Conservation (phyloP, 1,140 invertebrate species). For the Coptotermes formosanus region DNA sequence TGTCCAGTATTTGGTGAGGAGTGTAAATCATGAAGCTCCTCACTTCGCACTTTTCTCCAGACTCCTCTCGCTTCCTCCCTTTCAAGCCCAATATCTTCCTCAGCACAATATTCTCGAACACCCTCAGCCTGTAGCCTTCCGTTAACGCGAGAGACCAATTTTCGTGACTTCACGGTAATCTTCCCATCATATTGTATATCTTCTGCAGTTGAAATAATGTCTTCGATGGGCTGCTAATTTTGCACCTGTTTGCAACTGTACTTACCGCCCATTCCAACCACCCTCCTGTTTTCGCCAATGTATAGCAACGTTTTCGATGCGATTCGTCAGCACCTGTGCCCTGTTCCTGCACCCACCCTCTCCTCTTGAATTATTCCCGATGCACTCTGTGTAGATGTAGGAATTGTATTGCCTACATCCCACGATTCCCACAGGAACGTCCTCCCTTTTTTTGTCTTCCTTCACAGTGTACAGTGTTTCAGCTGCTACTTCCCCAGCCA, state of each 20-base stretch:
- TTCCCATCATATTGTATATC: too few relatives aligned
- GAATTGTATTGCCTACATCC: conserved; percentile 23
- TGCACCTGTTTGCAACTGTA: not conserved
- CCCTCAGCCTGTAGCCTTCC: too few relatives aligned
- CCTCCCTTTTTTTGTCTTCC: not conserved
- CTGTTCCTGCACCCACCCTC: not conserved
- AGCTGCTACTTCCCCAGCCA: not conserved
- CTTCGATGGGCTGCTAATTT: too few relatives aligned
- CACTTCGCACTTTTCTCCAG: too few relatives aligned
- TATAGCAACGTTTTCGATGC: conserved; percentile 5
- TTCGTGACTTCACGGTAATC: too few relatives aligned
- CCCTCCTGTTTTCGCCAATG: not conserved
- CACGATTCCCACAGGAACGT: conserved; percentile 22
- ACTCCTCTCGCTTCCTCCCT: too few relatives aligned
- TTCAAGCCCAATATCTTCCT: too few relatives aligned
- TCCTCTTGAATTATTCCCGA: conserved; percentile 24
- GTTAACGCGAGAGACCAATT: too few relatives aligned
- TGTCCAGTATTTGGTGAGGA: too few relatives aligned
- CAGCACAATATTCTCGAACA: too few relatives aligned
- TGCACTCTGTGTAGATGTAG: conserved; percentile 24
- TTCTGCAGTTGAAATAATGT: too few relatives aligned
- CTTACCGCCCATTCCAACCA: not conserved
- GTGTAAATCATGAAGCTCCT: too few relatives aligned
- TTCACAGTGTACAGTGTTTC: not conserved
- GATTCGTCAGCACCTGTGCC: not conserved